A percentile compares a stretch with the other conserved stretches of the same genome.
Conservation (phyloP, 2,113 vertebrate genomes). For the Chionodraco myersi region DNA sequence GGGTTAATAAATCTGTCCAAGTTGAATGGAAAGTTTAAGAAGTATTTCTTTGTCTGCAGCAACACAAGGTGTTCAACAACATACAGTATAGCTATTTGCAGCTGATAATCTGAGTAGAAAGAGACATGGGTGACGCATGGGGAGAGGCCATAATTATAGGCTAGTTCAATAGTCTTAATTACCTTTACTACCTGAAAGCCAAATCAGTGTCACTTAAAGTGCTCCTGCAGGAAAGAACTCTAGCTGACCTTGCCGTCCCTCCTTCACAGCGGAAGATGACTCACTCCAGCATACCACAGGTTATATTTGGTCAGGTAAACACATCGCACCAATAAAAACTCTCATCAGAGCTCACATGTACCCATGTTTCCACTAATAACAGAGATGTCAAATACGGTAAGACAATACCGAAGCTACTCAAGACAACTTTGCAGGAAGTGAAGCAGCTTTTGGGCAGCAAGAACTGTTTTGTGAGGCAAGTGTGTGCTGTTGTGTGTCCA, state of each 20-base stretch:
- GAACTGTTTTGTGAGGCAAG: slow-evolving; percentile 15
- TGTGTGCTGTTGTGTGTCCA: slow-evolving; percentile 30
- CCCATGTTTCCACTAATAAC: not conserved
- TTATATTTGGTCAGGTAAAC: slow-evolving; percentile 61
- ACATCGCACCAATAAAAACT: slow-evolving; percentile 44
- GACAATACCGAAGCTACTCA: not conserved
- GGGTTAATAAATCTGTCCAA: slow-evolving; percentile 1
- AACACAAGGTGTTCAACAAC: not conserved
- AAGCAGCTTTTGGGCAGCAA: slow-evolving; percentile 15
- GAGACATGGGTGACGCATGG: slow-evolving; percentile 29
- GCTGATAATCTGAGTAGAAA: slow-evolving; percentile 33
- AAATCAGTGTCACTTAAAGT: slow-evolving; percentile 63
- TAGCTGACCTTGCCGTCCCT: slow-evolving; percentile 60
- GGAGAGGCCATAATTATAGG: slow-evolving; percentile 62
- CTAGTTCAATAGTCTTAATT: slow-evolving; percentile 65
- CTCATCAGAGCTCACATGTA: not conserved
- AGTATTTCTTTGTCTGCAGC: slow-evolving; percentile 1
- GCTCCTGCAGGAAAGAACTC: slow-evolving; percentile 54
- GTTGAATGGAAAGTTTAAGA: not conserved
- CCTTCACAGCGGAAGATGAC: slow-evolving; percentile 57
- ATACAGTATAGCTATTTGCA: slow-evolving; percentile 15
- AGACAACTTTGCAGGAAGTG: not conserved
- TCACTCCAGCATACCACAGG: slow-evolving; percentile 59
- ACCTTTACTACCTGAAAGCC: slow-evolving; percentile 54
- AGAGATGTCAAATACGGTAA: not conserved